Conservation (phyloP, 2,888 invertebrate genomes). For the Plusia festucae region DNA sequence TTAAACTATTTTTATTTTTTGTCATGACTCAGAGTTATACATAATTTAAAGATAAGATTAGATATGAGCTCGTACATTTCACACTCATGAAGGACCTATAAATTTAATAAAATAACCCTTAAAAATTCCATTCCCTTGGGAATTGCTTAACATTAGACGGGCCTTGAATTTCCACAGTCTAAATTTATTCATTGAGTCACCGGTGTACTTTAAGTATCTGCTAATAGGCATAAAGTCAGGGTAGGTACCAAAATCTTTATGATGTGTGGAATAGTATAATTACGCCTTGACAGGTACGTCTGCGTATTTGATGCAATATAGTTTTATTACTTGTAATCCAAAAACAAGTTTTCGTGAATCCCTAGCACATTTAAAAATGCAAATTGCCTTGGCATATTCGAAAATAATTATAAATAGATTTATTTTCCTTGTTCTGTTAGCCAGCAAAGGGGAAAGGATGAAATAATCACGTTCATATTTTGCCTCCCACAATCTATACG, state of each 20-base stretch:
- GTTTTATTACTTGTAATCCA: not conserved
- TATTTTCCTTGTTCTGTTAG: not conserved
- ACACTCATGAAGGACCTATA: conserved; percentile 27
- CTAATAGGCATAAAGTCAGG: not conserved
- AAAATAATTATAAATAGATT: not conserved
- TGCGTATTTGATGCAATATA: too few species aligned
- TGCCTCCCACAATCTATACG: not conserved
- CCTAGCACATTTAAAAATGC: not conserved
- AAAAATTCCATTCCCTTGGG: conserved; percentile 29
- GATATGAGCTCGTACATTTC: conserved; percentile 32
- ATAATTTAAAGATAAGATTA: conserved; percentile 37
- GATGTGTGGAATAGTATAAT: too few species aligned
- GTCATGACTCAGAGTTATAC: conserved; percentile 26
- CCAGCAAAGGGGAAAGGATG: not conserved
- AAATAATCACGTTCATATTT: too few species aligned
- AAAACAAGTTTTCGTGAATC: not conserved
- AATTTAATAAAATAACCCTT: conserved; percentile 25
- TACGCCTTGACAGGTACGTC: too few species aligned
- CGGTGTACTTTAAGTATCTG: not conserved
- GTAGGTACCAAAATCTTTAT: not conserved
- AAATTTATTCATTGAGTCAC: not conserved
- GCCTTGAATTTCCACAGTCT: not conserved
- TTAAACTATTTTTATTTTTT: conserved; percentile 16
- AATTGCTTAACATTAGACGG: conserved; percentile 21
- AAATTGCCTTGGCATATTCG: not conserved